Evolutionary conservation across 2,888 invertebrate species (phyloP).

Genomic region (Leuctra nigra): DNA sequence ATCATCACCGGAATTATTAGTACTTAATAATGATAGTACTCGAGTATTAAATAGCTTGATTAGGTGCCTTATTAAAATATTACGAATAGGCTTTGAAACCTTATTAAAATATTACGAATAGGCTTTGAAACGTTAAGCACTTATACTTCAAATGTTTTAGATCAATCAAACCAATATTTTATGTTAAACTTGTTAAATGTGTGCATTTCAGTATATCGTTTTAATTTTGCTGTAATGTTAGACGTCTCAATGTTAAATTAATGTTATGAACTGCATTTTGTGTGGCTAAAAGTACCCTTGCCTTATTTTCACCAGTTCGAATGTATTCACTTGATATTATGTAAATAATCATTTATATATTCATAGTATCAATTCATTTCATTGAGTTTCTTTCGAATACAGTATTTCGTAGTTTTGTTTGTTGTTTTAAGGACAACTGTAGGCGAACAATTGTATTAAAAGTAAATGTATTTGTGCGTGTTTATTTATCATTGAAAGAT

Average conservation of each 20-base stretch:
- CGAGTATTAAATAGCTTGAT: conserved; percentile 15
- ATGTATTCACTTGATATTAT: conserved; percentile 14
- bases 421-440: conserved; percentile 9
- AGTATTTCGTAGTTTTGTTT: conserved; percentile 8
- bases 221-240: not conserved
- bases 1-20: conserved; percentile 10
- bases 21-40: conserved; percentile 19
- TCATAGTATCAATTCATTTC: conserved; percentile 1
- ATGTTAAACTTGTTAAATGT: too few relatives aligned
- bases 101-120: not conserved
- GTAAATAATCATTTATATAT: conserved; percentile 15
- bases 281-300: conserved; percentile 4
- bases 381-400: conserved; percentile 12
- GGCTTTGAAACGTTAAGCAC: too few relatives aligned
- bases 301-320: conserved; percentile 3
- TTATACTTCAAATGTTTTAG: too few relatives aligned
- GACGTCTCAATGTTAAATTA: conserved; percentile 5
- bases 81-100: conserved; percentile 12
- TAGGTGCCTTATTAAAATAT: conserved; percentile 7
- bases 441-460: conserved; percentile 1
- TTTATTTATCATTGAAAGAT: conserved; percentile 17
- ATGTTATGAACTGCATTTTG: conserved; percentile 17
- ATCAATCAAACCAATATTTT: too few relatives aligned
- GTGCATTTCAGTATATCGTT: not conserved
- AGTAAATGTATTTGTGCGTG: conserved; percentile 11